phyloP scores from a whole-genome alignment of 2,113 vertebrate genomes.

The Alexandromys fortis region DNA sequence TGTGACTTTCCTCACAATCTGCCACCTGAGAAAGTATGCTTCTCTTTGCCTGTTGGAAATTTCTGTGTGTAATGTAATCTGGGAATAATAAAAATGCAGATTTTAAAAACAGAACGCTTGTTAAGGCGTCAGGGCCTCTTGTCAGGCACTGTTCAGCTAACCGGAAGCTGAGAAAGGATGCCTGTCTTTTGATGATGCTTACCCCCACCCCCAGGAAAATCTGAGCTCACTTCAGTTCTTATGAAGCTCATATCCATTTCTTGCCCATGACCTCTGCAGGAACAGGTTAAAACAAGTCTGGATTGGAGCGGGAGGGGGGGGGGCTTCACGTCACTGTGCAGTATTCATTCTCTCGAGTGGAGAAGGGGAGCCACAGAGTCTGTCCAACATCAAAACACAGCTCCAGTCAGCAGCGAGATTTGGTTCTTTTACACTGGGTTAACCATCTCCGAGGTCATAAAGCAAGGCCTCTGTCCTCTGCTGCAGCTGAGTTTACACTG shows the following conservation, averaged over 20 bases:
- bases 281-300: conserved; percentile 53
- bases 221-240: neutral
- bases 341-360: conserved; percentile 55
- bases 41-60: neutral
- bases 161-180: neutral
- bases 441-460: conserved; percentile 81
- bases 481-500: conserved; percentile 84
- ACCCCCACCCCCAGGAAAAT: neutral
- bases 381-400: conserved; percentile 49
- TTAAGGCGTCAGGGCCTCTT: neutral
- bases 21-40: neutral
- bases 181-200: neutral
- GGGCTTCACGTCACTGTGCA: neutral
- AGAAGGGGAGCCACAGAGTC: conserved; percentile 70
- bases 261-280: neutral
- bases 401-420: conserved; percentile 65
- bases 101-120: neutral
- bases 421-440: conserved; percentile 80
- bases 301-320: neutral
- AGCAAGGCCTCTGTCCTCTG: conserved; percentile 74
- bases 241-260: neutral
- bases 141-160: neutral
- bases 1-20: neutral
- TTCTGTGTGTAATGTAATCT: neutral
- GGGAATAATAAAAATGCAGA: neutral